Evolutionary conservation across 2,888 invertebrate genomes (phyloP).

Genomic region (Gisinianus flammeolus): DNA sequence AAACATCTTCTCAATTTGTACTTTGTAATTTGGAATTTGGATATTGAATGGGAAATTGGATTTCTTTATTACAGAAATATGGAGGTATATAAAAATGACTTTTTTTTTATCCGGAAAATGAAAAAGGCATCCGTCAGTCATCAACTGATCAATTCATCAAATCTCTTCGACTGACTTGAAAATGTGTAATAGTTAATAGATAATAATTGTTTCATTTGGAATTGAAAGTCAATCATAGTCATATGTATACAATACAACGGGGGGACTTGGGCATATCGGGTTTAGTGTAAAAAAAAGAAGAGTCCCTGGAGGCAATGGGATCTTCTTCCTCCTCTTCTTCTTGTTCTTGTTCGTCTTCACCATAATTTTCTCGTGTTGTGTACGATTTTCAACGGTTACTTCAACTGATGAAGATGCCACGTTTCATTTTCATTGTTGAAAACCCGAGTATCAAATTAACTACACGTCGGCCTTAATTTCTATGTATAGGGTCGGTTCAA

Average conservation of each 20-base stretch:
- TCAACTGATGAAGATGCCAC: conserved; percentile 19
- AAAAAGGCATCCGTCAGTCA: too few relatives aligned
- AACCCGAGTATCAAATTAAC: conserved; percentile 18
- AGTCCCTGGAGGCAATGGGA: conserved; percentile 10
- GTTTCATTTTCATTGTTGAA: background rate
- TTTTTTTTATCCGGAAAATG: too few relatives aligned
- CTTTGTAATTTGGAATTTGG: background rate
- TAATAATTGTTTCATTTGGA: too few relatives aligned
- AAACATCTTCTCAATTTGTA: background rate
- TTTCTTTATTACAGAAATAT: too few relatives aligned
- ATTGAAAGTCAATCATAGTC: too few relatives aligned
- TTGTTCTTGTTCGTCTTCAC: too few relatives aligned
- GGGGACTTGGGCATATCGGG: background rate
- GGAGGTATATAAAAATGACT: too few relatives aligned
- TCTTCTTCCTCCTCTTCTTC: background rate
- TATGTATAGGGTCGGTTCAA: background rate
- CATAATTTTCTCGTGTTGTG: background rate
- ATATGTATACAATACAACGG: too few relatives aligned
- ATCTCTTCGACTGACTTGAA: too few relatives aligned
- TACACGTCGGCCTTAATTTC: conserved; percentile 24
- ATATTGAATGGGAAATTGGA: too few relatives aligned
- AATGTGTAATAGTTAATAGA: too few relatives aligned
- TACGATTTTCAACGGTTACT: conserved; percentile 16
- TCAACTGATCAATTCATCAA: too few relatives aligned
- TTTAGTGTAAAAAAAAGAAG: background rate